Conservation (phyloP, 2,888 invertebrate species). For the Tupiocoris notatus region DNA sequence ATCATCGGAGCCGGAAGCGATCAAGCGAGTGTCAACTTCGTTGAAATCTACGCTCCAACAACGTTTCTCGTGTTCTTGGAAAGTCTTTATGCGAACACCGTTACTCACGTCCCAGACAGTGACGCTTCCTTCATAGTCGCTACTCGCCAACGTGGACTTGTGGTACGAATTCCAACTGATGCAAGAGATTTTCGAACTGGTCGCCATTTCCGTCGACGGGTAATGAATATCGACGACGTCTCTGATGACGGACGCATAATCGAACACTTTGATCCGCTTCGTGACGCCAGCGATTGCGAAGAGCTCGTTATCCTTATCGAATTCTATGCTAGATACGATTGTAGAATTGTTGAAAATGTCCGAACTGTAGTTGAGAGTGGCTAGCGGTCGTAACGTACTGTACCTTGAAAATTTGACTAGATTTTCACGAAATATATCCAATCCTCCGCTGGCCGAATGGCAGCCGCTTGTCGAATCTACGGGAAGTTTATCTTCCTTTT, state of each 20-base stretch:
- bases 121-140: conserved; percentile 92
- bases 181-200: conserved; percentile 90
- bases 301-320: conserved; percentile 92
- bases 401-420: conserved; percentile 82
- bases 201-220: conserved; percentile 87
- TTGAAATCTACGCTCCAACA: conserved; percentile 97
- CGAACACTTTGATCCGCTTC: conserved; percentile 89
- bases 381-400: conserved; percentile 73
- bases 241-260: conserved; percentile 79
- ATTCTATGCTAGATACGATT: conserved; percentile 89
- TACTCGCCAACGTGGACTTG: conserved; percentile 81
- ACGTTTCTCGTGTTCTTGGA: conserved; percentile 89
- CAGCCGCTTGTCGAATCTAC: conserved; percentile 48
- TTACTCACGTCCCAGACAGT: conserved; percentile 88
- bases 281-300: conserved; percentile 96
- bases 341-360: conserved; percentile 85
- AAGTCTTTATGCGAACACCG: conserved; percentile 70
- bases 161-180: conserved; percentile 92
- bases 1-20: conserved; percentile 92
- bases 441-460: conserved; percentile 61
- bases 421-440: conserved; percentile 79
- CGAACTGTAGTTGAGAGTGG: conserved; percentile 84
- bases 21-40: conserved; percentile 80
- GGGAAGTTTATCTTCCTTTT: conserved; percentile 52
- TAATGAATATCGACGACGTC: conserved; percentile 89